phyloP scores from a whole-genome alignment of 2,797 vertebrate species.

The Rousettus madagascariensis region DNA sequence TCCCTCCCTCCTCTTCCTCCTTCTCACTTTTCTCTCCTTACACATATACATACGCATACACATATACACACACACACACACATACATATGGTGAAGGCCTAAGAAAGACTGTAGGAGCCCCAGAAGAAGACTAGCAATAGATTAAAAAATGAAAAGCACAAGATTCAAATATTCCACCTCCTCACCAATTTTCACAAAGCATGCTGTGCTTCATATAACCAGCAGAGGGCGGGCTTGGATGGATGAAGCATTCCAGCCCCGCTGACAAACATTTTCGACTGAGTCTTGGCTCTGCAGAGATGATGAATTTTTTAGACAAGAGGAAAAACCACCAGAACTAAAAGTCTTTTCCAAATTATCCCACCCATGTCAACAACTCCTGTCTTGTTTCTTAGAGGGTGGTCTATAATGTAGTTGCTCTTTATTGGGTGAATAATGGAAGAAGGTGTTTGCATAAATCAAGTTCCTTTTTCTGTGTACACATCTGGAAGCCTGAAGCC shows the following conservation, averaged over 20 bases:
- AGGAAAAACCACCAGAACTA: neutral
- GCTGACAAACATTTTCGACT: neutral
- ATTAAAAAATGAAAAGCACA: neutral
- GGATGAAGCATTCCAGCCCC: rapidly evolving
- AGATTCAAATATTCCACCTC: neutral
- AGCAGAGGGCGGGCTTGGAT: slow-evolving; percentile 64
- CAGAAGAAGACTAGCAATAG: neutral
- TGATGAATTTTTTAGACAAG: neutral
- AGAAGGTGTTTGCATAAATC: neutral
- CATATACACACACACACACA: neutral
- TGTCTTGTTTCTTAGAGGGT: neutral
- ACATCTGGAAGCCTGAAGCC: neutral
- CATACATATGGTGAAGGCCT: neutral
- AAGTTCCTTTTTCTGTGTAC: neutral
- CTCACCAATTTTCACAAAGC: neutral
- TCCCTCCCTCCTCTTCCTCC: neutral
- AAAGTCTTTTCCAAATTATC: neutral
- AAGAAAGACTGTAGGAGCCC: neutral
- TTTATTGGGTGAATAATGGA: neutral
- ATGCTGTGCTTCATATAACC: neutral
- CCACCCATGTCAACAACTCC: neutral
- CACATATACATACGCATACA: neutral
- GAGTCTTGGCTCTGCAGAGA: too few relatives aligned
- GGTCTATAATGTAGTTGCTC: neutral
- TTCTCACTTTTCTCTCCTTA: too few relatives aligned